Evolutionary conservation across 92 coral and sea anemone species (phyloP), one percentile per base, ranked within the genome.

Genomic region (Galaxea fascicularis): DNA sequence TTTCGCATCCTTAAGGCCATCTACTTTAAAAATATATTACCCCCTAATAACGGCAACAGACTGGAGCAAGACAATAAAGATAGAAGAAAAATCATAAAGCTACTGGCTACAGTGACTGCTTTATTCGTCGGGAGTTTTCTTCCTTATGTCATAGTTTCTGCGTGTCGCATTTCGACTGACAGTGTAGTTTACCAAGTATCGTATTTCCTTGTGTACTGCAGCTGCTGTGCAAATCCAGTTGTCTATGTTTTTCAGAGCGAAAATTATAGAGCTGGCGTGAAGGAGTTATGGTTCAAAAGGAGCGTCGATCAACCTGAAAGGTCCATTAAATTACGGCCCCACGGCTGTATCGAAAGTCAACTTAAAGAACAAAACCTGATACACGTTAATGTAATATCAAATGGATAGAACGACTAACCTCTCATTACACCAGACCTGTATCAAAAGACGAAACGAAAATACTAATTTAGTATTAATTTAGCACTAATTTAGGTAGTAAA

Each of bases 191-290:
- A 86, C 47, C n/a, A 80, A 11, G 41, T 93, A 1, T 53, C 94
- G 8, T 91, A 87, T 21, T 88, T 93, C 21, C 72, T 90, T 11
- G 84, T 93, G 14, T 85, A 90, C 58, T 72, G 88, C 12, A 89
- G 88, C 73, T 91, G 89, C 17, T 72, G 87, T 62, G 68, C 87
- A 0, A 93, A 93, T 76, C 93, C 89, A 3, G 30, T 93, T 22
- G 84, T 93, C 24, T 93, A 90, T 82, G 84, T 93, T 8, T 60
- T 80, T 80, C 89, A 92, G 58, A 92, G 93, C 51, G 67, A 85
- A 28, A 92, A 92, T 67, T 92, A 90, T 59, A 83, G 88, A 58
- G 83, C 81, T 20, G 91, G 89, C 8, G 87, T 93, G 44, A 59
- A 60, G 68, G 87, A 75, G 14, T 15, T 73, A 16, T 73, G 78